A percentile compares a stretch with the other conserved stretches of the same genome.
Evolutionary conservation across 2,113 vertebrate species (phyloP).

Genomic region (Ceyx melanurus): DNA sequence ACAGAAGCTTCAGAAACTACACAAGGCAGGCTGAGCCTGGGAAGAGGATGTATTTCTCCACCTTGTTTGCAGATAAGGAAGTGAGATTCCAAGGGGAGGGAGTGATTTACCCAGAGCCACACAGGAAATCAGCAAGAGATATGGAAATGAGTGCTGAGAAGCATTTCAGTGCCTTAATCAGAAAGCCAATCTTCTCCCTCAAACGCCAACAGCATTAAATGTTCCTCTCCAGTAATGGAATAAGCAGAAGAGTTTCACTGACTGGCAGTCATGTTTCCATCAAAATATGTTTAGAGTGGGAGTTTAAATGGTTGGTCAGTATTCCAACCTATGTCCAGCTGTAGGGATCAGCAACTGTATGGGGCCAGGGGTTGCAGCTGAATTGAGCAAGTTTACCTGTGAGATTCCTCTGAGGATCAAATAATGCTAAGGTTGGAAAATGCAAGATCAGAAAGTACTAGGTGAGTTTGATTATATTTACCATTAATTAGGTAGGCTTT

Average conservation of each 20-base stretch:
- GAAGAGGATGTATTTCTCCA: not conserved
- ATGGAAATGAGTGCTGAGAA: slow-evolving; percentile 53
- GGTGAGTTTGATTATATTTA: not conserved
- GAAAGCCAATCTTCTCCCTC: slow-evolving; percentile 34
- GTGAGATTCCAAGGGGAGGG: not conserved
- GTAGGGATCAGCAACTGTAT: not conserved
- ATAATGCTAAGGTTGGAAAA: not conserved
- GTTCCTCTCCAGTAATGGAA: not conserved
- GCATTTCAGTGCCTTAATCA: slow-evolving; percentile 27
- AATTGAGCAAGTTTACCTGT: not conserved
- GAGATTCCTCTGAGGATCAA: not conserved
- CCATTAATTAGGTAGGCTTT: not conserved
- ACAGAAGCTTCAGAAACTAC: not conserved
- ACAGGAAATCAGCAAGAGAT: slow-evolving; percentile 43
- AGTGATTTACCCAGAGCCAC: slow-evolving; percentile 15
- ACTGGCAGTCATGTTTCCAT: not conserved
- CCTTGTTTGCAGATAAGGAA: not conserved
- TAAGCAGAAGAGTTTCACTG: not conserved
- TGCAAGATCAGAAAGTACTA: not conserved
- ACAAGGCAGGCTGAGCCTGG: not conserved
- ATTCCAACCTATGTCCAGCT: fast-evolving
- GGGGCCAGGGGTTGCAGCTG: not conserved
- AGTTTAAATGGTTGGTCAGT: not conserved
- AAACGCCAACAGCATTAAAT: slow-evolving; percentile 30
- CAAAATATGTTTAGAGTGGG: not conserved